Conservation (phyloP, 2,113 vertebrate genomes). For the Leucopternis melanops region DNA sequence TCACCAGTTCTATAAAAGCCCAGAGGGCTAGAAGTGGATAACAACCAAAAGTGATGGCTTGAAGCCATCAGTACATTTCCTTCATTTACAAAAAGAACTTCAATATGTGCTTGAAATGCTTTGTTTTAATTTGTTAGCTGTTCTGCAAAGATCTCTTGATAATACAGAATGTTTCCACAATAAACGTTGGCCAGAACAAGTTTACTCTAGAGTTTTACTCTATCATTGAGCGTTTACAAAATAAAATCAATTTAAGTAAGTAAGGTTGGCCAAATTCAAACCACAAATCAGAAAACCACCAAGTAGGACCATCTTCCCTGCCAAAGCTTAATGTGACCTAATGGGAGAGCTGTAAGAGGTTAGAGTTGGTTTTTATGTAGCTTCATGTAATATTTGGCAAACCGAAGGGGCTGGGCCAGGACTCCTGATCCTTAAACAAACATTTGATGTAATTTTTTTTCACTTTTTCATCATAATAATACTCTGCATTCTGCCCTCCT, state of each 20-base stretch:
- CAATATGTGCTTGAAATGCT: slow-evolving; percentile 40
- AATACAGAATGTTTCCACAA: slow-evolving; percentile 74
- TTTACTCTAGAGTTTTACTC: slow-evolving; percentile 72
- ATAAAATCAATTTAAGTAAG: slow-evolving; percentile 77
- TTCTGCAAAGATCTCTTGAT: slow-evolving; percentile 70
- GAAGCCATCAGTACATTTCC: slow-evolving; percentile 42
- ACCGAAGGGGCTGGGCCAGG: slow-evolving; percentile 50
- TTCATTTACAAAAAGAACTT: slow-evolving; percentile 43
- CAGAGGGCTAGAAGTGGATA: slow-evolving; percentile 27
- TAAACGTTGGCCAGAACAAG: slow-evolving; percentile 69
- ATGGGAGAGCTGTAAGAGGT: slow-evolving; percentile 73
- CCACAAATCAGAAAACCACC: slow-evolving; percentile 80
- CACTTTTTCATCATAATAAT: slow-evolving; percentile 61
- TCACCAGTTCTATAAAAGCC: background rate
- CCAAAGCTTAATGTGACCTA: slow-evolving; percentile 76
- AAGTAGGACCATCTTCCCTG: slow-evolving; percentile 66
- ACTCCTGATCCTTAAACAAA: slow-evolving; percentile 72
- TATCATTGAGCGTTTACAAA: slow-evolving; percentile 74
- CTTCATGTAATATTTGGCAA: slow-evolving; percentile 73
- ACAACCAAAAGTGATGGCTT: slow-evolving; percentile 46
- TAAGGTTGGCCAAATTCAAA: slow-evolving; percentile 74
- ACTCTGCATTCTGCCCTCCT: slow-evolving; percentile 61
- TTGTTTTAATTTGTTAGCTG: slow-evolving; percentile 63
- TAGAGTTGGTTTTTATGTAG: slow-evolving; percentile 71
- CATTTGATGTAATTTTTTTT: slow-evolving; percentile 70